These are phyloP conservation scores for Malthinus flaveolus DNA, from an alignment of 2,888 invertebrate genomes.

Conservation along the genomic window DNA sequence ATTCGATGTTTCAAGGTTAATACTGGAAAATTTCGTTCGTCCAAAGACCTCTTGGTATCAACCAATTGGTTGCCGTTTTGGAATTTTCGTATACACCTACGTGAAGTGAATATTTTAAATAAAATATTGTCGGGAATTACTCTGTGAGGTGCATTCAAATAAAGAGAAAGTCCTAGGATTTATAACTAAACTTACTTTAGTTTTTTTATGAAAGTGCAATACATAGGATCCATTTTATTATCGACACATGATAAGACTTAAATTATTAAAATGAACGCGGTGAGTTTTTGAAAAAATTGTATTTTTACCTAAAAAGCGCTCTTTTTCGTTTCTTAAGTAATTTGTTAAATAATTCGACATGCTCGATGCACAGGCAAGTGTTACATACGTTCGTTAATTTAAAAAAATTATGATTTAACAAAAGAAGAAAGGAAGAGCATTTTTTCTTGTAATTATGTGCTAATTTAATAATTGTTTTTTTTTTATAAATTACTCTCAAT, in stretches of 20 bases:
- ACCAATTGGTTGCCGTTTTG: background rate
- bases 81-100: background rate
- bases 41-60: background rate
- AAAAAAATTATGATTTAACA: background rate
- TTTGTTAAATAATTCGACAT: constrained; percentile 4
- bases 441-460: too few species aligned
- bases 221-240: background rate
- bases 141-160: constrained; percentile 2
- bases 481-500: too few species aligned
- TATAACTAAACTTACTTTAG: background rate
- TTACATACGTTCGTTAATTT: background rate
- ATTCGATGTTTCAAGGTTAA: background rate
- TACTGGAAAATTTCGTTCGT: background rate
- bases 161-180: constrained; percentile 1
- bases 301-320: too few species aligned
- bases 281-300: background rate
- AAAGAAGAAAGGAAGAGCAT: constrained; percentile 1
- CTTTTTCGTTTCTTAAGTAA: background rate
- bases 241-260: constrained; percentile 3
- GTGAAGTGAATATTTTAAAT: background rate
- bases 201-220: constrained; percentile 5
- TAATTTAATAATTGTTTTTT: too few species aligned
- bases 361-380: background rate
- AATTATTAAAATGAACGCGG: constrained; percentile 1
- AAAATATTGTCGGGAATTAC: background rate